Percentiles rank a stretch among this genome's conserved stretches.
Evolutionary conservation across 2,113 vertebrate genomes (phyloP).

Genomic region (Trochalopteron elliotii): DNA sequence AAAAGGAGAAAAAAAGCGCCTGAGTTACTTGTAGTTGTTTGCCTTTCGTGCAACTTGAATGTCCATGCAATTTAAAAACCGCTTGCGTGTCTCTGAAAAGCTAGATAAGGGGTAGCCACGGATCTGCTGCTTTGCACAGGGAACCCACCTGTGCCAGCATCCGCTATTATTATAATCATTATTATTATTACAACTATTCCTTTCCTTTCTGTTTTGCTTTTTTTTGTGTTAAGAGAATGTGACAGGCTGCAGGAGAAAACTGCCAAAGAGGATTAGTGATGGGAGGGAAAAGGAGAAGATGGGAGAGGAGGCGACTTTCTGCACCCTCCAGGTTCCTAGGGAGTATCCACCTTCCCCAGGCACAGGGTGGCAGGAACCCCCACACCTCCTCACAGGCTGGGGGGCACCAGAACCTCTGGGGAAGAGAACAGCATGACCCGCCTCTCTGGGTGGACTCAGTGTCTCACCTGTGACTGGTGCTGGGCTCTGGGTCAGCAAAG

Average conservation of each 20-base stretch:
- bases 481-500: not conserved
- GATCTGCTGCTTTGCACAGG: constrained; percentile 1
- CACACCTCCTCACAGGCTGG: not conserved
- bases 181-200: constrained; percentile 40
- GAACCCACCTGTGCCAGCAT: constrained; percentile 29
- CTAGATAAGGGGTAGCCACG: not conserved
- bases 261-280: not conserved
- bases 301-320: not conserved
- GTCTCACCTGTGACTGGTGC: not conserved
- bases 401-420: not conserved
- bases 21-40: constrained; percentile 45
- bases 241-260: constrained; percentile 15
- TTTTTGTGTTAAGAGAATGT: not conserved
- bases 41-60: constrained; percentile 46
- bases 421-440: not conserved
- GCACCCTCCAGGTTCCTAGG: not conserved
- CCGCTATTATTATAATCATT: constrained; percentile 44
- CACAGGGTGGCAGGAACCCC: fast-evolving
- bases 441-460: not conserved
- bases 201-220: not conserved
- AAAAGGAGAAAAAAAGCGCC: constrained; percentile 42
- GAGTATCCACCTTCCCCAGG: not conserved
- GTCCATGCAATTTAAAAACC: constrained; percentile 62
- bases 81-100: not conserved
- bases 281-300: constrained; percentile 5